Conservation (phyloP, 53 echinoderm and acorn worm species). For the Actinopyga echinites region DNA sequence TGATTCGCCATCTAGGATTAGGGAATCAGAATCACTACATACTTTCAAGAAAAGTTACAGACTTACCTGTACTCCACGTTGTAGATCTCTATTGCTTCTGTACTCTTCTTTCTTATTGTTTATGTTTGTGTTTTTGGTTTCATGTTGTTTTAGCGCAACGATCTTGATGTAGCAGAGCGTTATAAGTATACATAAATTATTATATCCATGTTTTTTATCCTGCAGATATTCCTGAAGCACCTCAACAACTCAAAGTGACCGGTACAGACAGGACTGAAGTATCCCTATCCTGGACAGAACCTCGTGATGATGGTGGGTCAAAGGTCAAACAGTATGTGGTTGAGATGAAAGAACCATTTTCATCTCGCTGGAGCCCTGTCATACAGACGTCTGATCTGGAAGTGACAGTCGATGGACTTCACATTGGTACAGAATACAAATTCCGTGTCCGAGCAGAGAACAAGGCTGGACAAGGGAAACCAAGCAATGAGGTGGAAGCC, state of each 20-base stretch:
- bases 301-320: slow-evolving; percentile 77
- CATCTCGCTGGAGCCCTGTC: slow-evolving; percentile 75
- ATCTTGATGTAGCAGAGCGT: too few relatives aligned
- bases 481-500: slow-evolving; percentile 64
- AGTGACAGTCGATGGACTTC: slow-evolving; percentile 62
- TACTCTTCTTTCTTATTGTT: too few relatives aligned
- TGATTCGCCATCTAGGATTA: too few relatives aligned
- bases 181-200: not conserved
- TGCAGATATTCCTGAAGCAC: slow-evolving; percentile 72
- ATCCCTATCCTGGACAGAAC: slow-evolving; percentile 75
- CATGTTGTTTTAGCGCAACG: too few relatives aligned
- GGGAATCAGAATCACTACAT: too few relatives aligned
- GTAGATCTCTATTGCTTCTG: too few relatives aligned
- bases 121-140: too few relatives aligned
- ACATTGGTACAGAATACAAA: slow-evolving; percentile 76
- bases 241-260: slow-evolving; percentile 74
- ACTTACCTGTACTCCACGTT: too few relatives aligned
- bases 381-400: slow-evolving; percentile 56
- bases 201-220: not conserved
- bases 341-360: slow-evolving; percentile 75
- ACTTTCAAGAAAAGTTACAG: too few relatives aligned
- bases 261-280: slow-evolving; percentile 64
- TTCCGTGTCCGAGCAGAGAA: slow-evolving; percentile 91
- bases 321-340: slow-evolving; percentile 82
- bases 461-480: slow-evolving; percentile 75